Percentiles rank a stretch among this genome's conserved stretches.
Evolutionary conservation across 2,113 vertebrate genomes (phyloP).

Genomic region (Etia nguti): DNA sequence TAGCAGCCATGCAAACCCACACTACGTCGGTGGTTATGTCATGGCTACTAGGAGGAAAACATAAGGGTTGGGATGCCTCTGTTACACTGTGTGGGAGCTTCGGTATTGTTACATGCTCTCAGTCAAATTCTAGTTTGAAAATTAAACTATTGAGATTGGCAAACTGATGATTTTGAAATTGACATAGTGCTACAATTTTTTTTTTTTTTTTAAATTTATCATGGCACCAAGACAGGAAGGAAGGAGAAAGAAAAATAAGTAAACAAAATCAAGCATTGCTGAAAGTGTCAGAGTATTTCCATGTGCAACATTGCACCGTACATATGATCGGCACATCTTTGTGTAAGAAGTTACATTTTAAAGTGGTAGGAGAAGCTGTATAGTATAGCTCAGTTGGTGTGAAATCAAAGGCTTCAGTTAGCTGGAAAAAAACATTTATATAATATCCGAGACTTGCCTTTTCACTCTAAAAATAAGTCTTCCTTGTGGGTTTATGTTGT

Average conservation of each 20-base stretch:
- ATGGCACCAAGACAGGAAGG: background rate
- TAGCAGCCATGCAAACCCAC: slow-evolving; percentile 51
- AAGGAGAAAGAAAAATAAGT: background rate
- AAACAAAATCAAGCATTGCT: background rate
- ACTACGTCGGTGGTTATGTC: slow-evolving; percentile 56
- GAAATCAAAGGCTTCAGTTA: background rate
- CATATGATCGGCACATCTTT: background rate
- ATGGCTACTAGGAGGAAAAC: slow-evolving; percentile 20
- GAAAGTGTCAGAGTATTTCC: background rate
- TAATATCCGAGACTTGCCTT: slow-evolving; percentile 17
- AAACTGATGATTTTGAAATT: background rate
- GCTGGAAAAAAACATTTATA: background rate
- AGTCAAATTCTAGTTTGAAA: background rate
- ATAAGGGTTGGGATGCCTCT: slow-evolving; percentile 2
- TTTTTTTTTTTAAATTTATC: background rate
- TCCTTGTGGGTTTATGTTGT: slow-evolving; percentile 7
- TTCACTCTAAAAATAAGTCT: slow-evolving; percentile 25
- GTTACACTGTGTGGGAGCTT: background rate
- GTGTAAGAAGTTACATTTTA: background rate
- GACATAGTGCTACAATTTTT: background rate
- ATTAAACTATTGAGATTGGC: background rate
- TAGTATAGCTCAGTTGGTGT: background rate
- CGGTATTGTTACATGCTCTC: background rate
- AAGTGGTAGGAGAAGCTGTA: background rate
- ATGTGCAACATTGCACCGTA: background rate